Base-by-base conservation (phyloP, 2,113 vertebrate species). In the Pterocles orientalis region DNA sequence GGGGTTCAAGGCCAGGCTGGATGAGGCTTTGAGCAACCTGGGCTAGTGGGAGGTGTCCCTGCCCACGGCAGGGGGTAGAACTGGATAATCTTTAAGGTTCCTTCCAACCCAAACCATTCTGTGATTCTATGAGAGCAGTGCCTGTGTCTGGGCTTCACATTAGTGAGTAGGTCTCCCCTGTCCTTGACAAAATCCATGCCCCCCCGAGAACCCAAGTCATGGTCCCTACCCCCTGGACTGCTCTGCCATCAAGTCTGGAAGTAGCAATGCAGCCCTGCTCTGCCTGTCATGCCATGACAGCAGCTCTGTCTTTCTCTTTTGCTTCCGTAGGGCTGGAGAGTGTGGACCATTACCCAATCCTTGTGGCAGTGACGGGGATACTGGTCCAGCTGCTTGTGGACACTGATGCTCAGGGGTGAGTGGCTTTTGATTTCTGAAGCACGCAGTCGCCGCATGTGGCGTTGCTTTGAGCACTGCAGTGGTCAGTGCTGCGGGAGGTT, bases 291-390 rank as follows among this genome's bases (percentile, higher is more conserved):
- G 18, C 0, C 0, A 9, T 89, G 47, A 10, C 78, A 82, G 36
- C 3, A 4, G 31, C 34, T 93, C 26, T 45, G 3, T 39, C 36
- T 93, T 87, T 80, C 64, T 66, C 29, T 56, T 89, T 72, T 53
- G 45, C 47, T 95, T 89, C 45, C 14, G 0, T 26, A 99, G 99
- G 99, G 61, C 98, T 99, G 96, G 99, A 99, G 94, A 99, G 99
- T 0, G 99, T 99, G 76, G 99, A 99, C 97, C 99, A 99, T 94
- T 99, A 99, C 93, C 99, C 99, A 41, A 99, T 99, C 95, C 98
- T 99, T 23, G 99, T 99, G 86, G 99, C 99, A 2, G 99, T 99
- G 61, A 99, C 99, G 0, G 99, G 99, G 68, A 99, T 99, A 96
- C 98, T 99, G 94, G 99, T 99, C 43, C 98, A 97, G 31, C 97